Base-by-base conservation (phyloP, 1,140 invertebrate genomes). In the Homarus americanus region DNA sequence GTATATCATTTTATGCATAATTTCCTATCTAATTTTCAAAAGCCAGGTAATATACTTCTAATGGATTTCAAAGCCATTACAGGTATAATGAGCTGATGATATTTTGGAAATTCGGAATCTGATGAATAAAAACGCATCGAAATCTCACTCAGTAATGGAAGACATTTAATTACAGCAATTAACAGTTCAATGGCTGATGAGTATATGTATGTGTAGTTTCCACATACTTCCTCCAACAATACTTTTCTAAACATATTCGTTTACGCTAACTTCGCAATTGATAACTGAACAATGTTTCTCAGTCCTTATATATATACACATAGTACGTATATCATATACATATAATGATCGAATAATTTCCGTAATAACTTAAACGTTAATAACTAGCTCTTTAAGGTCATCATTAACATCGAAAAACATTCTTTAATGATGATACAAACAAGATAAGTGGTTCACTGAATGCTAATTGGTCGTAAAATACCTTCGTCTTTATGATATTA, bases 31-130 rank as follows among this genome's bases (percentile, higher is more conserved):
- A 76, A 85, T 86, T 86, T 86, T 75, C 69, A 40, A 73, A 76
- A 73, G 69, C 72, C 41, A 86, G 72, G 69, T 69, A 86, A 86
- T 86, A 86, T 86, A 75, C 83, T 86, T 86, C n/a, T 86, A 86
- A 86, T 86, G 83, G 83, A 86, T 86, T 86, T 53, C 69, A 69
- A 41, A 44, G 38, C 83, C 28, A 86, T 75, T 86, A 36, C 83
- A 38, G 36, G 40, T 73, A 53, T 86, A 86, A 86, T 86, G 69
- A 40, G 40, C 4, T 53, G 83, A 73, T 73, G 58, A 73, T 53
- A 49, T 86, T 86, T 86, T 75, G 66, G 32, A 38, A 53, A 41
- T 76, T 72, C 41, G n/a, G 24, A 32, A 73, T 41, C 36, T 73
- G 83, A 86, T 49, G 66, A 69, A 75, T 69, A 53, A 32, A 75